Conservation (phyloP, 2,888 invertebrate genomes). For the Scaptomyza polygonia region DNA sequence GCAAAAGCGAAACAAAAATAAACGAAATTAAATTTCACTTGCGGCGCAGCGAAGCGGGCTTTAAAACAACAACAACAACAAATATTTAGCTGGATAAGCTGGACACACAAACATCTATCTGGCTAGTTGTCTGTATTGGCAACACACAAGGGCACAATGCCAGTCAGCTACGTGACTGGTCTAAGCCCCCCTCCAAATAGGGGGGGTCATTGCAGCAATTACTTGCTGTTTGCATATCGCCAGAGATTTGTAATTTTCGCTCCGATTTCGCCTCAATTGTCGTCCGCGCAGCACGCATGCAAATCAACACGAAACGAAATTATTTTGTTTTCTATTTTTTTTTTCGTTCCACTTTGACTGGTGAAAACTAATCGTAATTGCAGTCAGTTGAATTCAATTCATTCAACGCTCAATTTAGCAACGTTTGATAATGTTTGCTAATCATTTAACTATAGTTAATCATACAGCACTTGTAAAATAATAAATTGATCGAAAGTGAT, state of each 20-base stretch:
- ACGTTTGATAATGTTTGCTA: conserved; percentile 6
- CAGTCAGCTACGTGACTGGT: conserved; percentile 40
- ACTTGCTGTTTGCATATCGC: conserved; percentile 8
- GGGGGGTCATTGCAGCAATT: conserved; percentile 5
- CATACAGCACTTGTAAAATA: background rate
- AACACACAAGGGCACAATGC: conserved; percentile 32
- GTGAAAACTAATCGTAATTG: conserved; percentile 61
- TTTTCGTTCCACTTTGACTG: conserved; percentile 33
- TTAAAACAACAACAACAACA: background rate
- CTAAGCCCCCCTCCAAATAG: conserved; percentile 1
- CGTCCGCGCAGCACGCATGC: conserved; percentile 40
- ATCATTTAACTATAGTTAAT: conserved; percentile 23
- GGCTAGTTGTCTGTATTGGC: conserved; percentile 8
- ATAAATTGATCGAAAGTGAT: background rate
- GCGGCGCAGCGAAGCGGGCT: conserved; percentile 51
- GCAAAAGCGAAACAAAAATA: conserved; percentile 36
- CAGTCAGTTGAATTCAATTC: conserved; percentile 28
- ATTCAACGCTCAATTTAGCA: conserved; percentile 52
- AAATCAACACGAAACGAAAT: conserved; percentile 47
- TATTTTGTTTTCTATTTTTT: conserved; percentile 27
- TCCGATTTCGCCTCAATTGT: conserved; percentile 30
- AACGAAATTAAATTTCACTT: conserved; percentile 70
- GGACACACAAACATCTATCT: conserved; percentile 30
- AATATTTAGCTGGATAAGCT: conserved; percentile 26
- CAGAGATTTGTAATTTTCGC: conserved; percentile 39